These are phyloP conservation scores for Rhinogobio ventralis DNA, from an alignment of 2,797 vertebrate genomes.

Conservation along the genomic window DNA sequence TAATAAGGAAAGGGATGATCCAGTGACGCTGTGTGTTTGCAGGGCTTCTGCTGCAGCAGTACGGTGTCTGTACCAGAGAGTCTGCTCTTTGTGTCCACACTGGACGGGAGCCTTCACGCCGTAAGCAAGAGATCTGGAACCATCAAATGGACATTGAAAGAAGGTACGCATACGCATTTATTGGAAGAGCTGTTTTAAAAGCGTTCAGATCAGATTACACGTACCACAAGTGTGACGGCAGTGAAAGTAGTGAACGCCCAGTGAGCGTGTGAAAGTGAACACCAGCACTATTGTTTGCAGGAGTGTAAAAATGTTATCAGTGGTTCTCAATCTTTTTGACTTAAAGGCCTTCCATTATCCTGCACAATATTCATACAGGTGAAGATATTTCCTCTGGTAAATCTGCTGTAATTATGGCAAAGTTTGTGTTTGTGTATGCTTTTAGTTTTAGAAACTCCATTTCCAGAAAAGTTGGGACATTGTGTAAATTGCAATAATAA, in stretches of 20 bases:
- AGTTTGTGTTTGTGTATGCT: no score
- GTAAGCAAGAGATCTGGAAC: conserved; percentile 95
- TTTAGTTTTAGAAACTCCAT: neutral
- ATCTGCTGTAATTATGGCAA: conserved; percentile 2
- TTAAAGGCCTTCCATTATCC: neutral
- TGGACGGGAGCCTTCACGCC: conserved; percentile 95
- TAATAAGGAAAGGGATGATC: neutral
- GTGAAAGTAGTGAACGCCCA: conserved; percentile 8
- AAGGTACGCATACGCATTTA: conserved; percentile 81
- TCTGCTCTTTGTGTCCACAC: conserved; percentile 93
- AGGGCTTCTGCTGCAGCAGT: conserved; percentile 82
- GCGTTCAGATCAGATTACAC: conserved; percentile 6
- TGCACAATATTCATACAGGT: neutral
- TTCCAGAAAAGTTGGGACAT: no score
- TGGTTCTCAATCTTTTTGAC: neutral
- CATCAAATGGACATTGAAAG: conserved; percentile 98
- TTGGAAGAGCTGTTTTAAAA: no score
- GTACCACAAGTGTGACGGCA: conserved; percentile 30
- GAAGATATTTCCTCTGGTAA: no score
- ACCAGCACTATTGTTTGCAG: conserved; percentile 32
- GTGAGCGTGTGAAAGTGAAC: conserved; percentile 23
- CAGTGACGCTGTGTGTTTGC: conserved; percentile 9
- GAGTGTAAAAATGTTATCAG: neutral
- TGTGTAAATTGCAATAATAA: no score
- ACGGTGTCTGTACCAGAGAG: conserved; percentile 93